A percentile compares a stretch with the other conserved stretches of the same genome.
These are phyloP conservation scores for Cantharis flavilabris DNA, from an alignment of 2,888 invertebrate genomes.

Conservation along the genomic window DNA sequence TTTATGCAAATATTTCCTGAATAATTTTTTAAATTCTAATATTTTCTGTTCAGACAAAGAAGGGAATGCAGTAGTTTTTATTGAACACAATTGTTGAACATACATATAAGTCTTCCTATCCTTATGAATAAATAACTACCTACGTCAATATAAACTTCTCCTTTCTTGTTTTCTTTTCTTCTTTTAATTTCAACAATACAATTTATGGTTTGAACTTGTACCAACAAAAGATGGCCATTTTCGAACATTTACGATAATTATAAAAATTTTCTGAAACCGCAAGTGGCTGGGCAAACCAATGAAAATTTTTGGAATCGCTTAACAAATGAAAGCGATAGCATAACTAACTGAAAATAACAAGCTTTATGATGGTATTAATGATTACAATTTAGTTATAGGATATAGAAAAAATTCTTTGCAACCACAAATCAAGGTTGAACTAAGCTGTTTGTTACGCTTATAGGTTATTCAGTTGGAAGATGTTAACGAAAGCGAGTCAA, in stretches of 20 bases:
- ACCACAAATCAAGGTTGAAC: slow-evolving; percentile 23
- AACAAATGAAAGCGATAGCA: background rate
- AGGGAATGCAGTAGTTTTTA: background rate
- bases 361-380: slow-evolving; percentile 3
- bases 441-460: slow-evolving; percentile 6
- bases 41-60: background rate
- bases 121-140: background rate
- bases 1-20: background rate
- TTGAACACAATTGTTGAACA: background rate
- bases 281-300: background rate
- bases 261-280: no score
- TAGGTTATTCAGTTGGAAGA: background rate
- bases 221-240: background rate
- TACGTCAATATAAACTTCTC: background rate
- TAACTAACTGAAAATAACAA: slow-evolving; percentile 3
- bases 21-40: background rate
- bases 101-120: background rate
- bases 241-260: background rate
- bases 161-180: background rate
- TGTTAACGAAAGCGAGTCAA: background rate
- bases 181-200: background rate
- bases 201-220: background rate
- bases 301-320: background rate
- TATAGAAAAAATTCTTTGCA: slow-evolving; percentile 10
- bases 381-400: slow-evolving; percentile 19